Base-by-base conservation (phyloP, 53 echinoderm and acorn worm species). In the Glandiceps talaboti region DNA sequence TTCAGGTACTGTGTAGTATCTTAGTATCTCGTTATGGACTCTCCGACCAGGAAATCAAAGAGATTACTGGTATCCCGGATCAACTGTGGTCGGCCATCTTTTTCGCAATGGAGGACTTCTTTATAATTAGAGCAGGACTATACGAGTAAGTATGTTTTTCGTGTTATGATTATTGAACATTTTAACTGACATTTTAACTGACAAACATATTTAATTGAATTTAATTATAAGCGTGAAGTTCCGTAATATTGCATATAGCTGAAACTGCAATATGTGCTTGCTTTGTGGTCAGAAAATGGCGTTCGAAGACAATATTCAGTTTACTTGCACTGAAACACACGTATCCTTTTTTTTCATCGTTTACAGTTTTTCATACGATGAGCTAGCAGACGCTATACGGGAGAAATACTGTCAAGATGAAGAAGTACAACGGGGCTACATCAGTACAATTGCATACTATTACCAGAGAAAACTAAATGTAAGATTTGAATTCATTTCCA, bases 1-100 rank as follows among this genome's bases (percentile, higher is more conserved):
- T n/a, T n/a, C 73, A 92, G 93, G 88, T 93, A 32, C 88, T 93
- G 90, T 93, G 90, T 73, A 87, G 90, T 73, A 80, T 93, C 74
- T 74, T 90, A 77, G 84, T 88, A n/a, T 85, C 90, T 31, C 88
- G 82, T 33, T 87, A 81, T 33, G 90, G 93, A 32, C 73, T 93
- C 0, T 89, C 93, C 0, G 93, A 90, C 75, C 78, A 81, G 0
- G 93, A 93, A 74, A 85, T 93, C 32, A 93, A 93, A 80, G 76
- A 29, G 0, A 88, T 93, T 25, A 73, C 83, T 27, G 80, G 81
- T 31, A 81, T 88, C 73, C 82, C 88, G 64, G 90, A 90, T 73
- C 85, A 90, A 79, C 79, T 81, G 78, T 93, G 93, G 93, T 90
- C 86, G 30, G 76, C 84, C 0, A 82, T 90, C 1, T 93, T 87